Percentiles rank a stretch among this genome's conserved stretches.
Evolutionary conservation across 2,113 vertebrate species (phyloP).

Genomic region (Muscicapa adusta): DNA sequence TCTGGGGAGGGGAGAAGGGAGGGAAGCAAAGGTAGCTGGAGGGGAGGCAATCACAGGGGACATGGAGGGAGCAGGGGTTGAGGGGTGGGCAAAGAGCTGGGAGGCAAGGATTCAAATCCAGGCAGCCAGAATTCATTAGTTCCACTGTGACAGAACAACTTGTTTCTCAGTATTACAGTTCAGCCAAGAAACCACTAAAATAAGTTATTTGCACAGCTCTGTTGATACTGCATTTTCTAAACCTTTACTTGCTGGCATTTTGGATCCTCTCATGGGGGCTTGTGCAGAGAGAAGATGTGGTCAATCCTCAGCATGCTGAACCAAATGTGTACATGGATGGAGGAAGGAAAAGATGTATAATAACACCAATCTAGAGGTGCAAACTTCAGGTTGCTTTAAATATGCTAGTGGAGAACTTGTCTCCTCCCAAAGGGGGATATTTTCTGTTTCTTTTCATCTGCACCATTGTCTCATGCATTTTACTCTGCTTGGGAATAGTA

Average conservation of each 20-base stretch:
- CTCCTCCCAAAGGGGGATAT: background rate
- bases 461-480: slow-evolving; percentile 10
- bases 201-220: background rate
- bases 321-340: background rate
- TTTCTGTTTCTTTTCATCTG: slow-evolving; percentile 60
- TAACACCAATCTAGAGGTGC: background rate
- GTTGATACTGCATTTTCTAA: background rate
- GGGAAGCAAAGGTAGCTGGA: background rate
- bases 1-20: background rate
- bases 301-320: background rate
- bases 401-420: background rate
- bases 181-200: background rate
- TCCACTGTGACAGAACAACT: background rate
- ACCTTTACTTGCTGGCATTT: background rate
- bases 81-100: background rate
- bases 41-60: background rate
- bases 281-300: background rate
- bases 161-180: background rate
- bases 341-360: background rate
- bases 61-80: background rate
- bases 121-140: slow-evolving; percentile 12
- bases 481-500: slow-evolving; percentile 39
- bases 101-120: background rate
- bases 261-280: background rate
- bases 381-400: background rate